A percentile compares a stretch with the other conserved stretches of the same genome.
Evolutionary conservation across 2,113 vertebrate species (phyloP).

Genomic region (Catharus fuscescens): DNA sequence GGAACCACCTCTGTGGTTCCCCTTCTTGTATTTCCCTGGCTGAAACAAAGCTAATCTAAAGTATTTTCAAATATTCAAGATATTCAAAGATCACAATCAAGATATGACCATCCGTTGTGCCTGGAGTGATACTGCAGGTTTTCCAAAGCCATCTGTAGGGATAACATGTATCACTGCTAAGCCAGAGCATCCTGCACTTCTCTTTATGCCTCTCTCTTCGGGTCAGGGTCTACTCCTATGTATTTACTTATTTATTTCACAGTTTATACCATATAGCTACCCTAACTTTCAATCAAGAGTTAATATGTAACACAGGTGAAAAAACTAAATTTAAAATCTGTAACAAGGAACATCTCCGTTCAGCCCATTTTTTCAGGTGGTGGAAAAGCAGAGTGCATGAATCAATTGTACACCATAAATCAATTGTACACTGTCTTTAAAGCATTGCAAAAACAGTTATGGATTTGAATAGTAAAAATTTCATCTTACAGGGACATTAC

Average conservation of each 20-base stretch:
- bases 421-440: not conserved
- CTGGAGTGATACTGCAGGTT: fast-evolving
- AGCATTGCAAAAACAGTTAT: conserved; percentile 5
- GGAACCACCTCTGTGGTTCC: not conserved
- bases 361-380: not conserved
- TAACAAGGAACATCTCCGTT: not conserved
- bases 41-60: not conserved
- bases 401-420: not conserved
- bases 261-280: not conserved
- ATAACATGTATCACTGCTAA: not conserved
- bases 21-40: not conserved
- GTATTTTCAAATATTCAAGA: not conserved
- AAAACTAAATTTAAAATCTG: not conserved
- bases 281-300: not conserved
- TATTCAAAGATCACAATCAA: not conserved
- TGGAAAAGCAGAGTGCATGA: not conserved
- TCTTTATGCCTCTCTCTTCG: not conserved
- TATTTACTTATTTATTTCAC: not conserved
- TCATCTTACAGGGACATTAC: not conserved
- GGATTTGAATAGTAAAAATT: conserved; percentile 9
- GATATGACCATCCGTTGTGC: not conserved
- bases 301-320: not conserved
- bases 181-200: not conserved
- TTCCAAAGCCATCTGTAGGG: not conserved
- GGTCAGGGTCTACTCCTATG: not conserved